Conservation (phyloP, 2,888 invertebrate species). For the Idaea dimidiata region DNA sequence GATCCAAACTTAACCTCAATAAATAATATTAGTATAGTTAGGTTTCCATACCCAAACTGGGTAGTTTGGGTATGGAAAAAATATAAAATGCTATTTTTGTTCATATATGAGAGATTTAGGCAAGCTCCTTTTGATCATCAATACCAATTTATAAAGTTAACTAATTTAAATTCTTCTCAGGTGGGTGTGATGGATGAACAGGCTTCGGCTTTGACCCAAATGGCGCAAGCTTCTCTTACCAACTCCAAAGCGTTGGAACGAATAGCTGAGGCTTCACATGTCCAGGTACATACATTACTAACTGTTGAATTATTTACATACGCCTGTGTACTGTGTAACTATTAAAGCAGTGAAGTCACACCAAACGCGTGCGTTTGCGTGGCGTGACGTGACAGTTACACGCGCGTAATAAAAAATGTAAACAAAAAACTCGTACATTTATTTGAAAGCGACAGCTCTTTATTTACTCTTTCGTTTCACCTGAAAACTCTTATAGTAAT, state of each 20-base stretch:
- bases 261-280: constrained; percentile 66
- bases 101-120: no score
- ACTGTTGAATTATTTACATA: background rate
- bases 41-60: no score
- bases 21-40: no score
- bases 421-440: no score
- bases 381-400: background rate
- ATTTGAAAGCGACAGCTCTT: no score
- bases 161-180: constrained; percentile 31
- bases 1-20: no score
- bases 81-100: no score
- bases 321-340: background rate
- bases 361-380: no score
- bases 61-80: no score
- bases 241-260: constrained; percentile 60
- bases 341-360: background rate
- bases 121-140: background rate
- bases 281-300: constrained; percentile 52
- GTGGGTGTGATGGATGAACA: constrained; percentile 68
- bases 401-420: no score
- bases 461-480: no score
- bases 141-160: constrained; percentile 13
- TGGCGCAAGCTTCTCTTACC: constrained; percentile 58
- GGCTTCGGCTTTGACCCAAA: constrained; percentile 55
- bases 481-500: no score